Conservation (phyloP, 2,797 vertebrate species). For the Atherinosoma microstoma region DNA sequence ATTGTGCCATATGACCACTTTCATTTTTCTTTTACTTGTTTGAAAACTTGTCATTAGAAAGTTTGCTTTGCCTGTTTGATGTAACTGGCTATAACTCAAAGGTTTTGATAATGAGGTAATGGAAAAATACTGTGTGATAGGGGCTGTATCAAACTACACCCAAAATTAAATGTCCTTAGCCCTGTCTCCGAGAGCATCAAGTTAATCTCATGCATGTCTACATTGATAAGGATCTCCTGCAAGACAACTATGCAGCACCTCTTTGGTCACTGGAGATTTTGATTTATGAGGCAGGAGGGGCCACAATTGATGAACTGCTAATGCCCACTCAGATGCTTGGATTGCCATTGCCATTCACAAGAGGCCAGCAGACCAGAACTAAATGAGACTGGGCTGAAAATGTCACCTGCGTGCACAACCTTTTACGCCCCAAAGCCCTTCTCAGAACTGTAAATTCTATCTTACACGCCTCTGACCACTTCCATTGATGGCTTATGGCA, state of each 20-base stretch:
- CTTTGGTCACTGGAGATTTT: slow-evolving; percentile 71
- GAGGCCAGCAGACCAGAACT: slow-evolving; percentile 46
- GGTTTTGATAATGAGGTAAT: slow-evolving; percentile 37
- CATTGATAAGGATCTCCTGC: slow-evolving; percentile 69
- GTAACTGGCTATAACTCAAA: neutral
- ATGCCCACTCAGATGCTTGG: slow-evolving; percentile 68
- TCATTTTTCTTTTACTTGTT: slow-evolving; percentile 70
- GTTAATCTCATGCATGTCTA: slow-evolving; percentile 64
- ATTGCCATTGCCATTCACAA: slow-evolving; percentile 60
- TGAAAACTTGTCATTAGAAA: slow-evolving; percentile 42
- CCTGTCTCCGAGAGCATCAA: slow-evolving; percentile 52
- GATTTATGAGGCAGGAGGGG: slow-evolving; percentile 70
- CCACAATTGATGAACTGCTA: slow-evolving; percentile 66
- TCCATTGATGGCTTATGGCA: slow-evolving; percentile 65
- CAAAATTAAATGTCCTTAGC: slow-evolving; percentile 77
- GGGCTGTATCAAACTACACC: slow-evolving; percentile 67
- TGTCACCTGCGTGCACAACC: slow-evolving; percentile 77
- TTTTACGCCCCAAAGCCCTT: slow-evolving; percentile 70
- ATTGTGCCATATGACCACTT: slow-evolving; percentile 66
- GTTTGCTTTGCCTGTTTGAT: slow-evolving; percentile 17
- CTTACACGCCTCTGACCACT: slow-evolving; percentile 60
- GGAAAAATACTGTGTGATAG: slow-evolving; percentile 28
- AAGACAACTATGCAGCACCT: slow-evolving; percentile 68
- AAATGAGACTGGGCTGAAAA: slow-evolving; percentile 71
- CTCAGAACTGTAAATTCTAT: slow-evolving; percentile 79